A percentile compares a stretch with the other conserved stretches of the same genome.
Conservation (phyloP, 1,140 invertebrate genomes). For the Papilio aristodemus region DNA sequence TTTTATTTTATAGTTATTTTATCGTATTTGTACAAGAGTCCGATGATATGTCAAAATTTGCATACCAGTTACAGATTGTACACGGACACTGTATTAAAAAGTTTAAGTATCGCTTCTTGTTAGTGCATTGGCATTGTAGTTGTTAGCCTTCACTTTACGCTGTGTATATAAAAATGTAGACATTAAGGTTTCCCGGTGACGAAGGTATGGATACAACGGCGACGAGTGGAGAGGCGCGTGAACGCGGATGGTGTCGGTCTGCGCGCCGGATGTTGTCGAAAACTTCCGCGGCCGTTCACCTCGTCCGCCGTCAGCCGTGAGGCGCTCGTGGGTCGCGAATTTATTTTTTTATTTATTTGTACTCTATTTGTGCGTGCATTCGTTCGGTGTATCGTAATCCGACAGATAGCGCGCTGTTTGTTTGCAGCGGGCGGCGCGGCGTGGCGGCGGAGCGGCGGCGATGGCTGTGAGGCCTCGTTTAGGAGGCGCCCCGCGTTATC, state of each 20-base stretch:
- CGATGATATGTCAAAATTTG: no score
- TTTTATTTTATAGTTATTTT: no score
- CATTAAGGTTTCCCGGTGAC: neutral
- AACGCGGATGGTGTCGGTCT: constrained; percentile 42
- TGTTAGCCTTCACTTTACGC: no score
- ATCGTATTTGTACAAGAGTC: no score
- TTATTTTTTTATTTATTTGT: constrained; percentile 54
- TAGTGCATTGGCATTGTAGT: no score
- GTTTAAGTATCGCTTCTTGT: no score
- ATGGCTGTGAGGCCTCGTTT: constrained; percentile 66
- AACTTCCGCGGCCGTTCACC: constrained; percentile 64
- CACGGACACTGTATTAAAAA: no score
- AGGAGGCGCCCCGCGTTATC: constrained; percentile 72
- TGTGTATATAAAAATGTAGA: no score
- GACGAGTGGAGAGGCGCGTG: constrained; percentile 1
- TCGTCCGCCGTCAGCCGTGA: constrained; percentile 42
- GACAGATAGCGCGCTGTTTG: constrained; percentile 71
- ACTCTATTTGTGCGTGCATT: constrained; percentile 46
- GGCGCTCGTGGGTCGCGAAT: constrained; percentile 53
- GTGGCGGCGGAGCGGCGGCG: constrained; percentile 48
- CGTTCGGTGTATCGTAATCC: constrained; percentile 59
- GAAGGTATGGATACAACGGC: neutral
- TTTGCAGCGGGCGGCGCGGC: constrained; percentile 52
- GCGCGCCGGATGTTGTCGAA: constrained; percentile 57
- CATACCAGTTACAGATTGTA: no score